Percentiles rank a stretch among this genome's conserved stretches.
Conservation (phyloP, 2,888 invertebrate genomes). For the Mesoligia furuncula region DNA sequence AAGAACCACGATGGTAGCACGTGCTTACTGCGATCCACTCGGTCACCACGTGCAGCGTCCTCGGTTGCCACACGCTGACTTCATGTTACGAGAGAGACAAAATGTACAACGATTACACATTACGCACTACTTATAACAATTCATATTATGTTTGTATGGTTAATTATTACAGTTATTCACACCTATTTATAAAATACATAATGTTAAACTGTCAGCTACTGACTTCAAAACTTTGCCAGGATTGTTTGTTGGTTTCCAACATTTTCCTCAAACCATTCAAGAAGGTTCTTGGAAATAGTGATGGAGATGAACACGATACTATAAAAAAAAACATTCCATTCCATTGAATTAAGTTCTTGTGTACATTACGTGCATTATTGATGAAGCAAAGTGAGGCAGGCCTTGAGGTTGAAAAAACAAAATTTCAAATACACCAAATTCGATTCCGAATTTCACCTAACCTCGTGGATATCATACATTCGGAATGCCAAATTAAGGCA, state of each 20-base stretch:
- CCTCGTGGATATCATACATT: constrained; percentile 43
- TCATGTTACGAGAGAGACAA: constrained; percentile 58
- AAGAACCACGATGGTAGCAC: constrained; percentile 77
- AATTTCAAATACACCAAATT: constrained; percentile 50
- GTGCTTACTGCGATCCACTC: constrained; percentile 73
- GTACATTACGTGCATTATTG: constrained; percentile 50
- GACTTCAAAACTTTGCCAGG: constrained; percentile 2
- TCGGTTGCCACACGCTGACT: constrained; percentile 49
- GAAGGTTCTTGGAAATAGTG: constrained; percentile 39
- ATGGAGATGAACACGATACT: constrained; percentile 37
- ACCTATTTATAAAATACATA: constrained; percentile 36
- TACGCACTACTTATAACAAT: constrained; percentile 37
- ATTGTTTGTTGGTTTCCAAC: constrained; percentile 10
- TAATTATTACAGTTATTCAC: constrained; percentile 38
- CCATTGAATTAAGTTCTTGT: constrained; percentile 41
- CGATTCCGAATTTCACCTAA: constrained; percentile 52
- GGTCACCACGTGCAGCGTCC: constrained; percentile 72
- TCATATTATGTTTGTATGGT: constrained; percentile 24
- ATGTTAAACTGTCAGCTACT: constrained; percentile 15
- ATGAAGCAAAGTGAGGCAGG: constrained; percentile 41
- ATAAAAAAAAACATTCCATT: constrained; percentile 42
- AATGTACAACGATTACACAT: constrained; percentile 50
- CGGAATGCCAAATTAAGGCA: constrained; percentile 56
- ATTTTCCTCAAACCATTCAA: constrained; percentile 11
- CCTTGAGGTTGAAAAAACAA: constrained; percentile 51